Evolutionary conservation across 2,888 invertebrate genomes (phyloP).

Genomic region (Odontocolon sp.): DNA sequence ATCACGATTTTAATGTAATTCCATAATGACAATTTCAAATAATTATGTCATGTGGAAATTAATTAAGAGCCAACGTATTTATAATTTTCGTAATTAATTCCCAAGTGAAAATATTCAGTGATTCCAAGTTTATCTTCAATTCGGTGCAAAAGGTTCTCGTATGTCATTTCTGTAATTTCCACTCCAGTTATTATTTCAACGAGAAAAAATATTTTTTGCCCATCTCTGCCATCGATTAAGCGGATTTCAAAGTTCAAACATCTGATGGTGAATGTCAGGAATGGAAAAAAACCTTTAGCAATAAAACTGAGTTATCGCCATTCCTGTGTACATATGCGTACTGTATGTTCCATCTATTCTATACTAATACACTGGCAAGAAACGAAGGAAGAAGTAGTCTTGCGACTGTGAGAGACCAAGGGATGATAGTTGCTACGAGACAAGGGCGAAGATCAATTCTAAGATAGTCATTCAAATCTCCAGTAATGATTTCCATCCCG

Average conservation of each 20-base stretch:
- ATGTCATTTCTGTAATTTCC: too few relatives aligned
- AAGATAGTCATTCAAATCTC: slow-evolving; percentile 80
- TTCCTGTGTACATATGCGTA: slow-evolving; percentile 6
- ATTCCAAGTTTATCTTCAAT: too few relatives aligned
- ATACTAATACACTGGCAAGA: background rate
- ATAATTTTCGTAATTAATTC: too few relatives aligned
- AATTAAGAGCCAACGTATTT: too few relatives aligned
- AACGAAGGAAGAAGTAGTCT: slow-evolving; percentile 21
- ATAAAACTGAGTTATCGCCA: slow-evolving; percentile 54
- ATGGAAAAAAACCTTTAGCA: slow-evolving; percentile 24
- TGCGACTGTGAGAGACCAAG: slow-evolving; percentile 46
- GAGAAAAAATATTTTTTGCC: too few relatives aligned
- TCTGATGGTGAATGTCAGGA: slow-evolving; percentile 3
- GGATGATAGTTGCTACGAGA: slow-evolving; percentile 36
- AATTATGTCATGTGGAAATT: too few relatives aligned
- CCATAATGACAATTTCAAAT: too few relatives aligned
- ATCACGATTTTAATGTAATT: too few relatives aligned
- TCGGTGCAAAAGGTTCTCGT: too few relatives aligned
- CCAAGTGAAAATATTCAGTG: too few relatives aligned
- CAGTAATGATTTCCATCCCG: slow-evolving; percentile 80
- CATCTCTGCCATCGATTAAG: background rate
- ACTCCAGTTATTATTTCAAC: too few relatives aligned
- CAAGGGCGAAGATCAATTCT: slow-evolving; percentile 74
- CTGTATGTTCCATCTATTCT: background rate
- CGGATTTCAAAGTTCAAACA: slow-evolving; percentile 14